Percentiles rank a stretch among this genome's conserved stretches.
Conservation (phyloP, 1,140 invertebrate genomes). For the Aphaenogaster rudis region DNA sequence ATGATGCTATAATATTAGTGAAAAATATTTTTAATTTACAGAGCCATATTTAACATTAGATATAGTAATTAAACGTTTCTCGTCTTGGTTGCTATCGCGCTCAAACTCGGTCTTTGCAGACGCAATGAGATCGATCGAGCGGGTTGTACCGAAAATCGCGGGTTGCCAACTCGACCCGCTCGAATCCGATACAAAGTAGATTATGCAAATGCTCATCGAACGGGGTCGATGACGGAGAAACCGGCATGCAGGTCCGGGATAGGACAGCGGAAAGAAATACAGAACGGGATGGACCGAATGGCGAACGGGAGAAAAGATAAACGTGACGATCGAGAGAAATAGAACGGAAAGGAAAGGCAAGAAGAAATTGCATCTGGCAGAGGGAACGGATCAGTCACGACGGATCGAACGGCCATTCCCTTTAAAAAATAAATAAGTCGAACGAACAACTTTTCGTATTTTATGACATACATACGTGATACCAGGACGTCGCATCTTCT, state of each 20-base stretch:
- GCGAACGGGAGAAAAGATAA: slow-evolving; percentile 31
- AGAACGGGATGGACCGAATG: neutral
- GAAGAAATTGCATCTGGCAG: slow-evolving; percentile 57
- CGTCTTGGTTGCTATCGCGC: neutral
- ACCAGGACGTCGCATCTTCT: neutral
- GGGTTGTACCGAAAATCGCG: slow-evolving; percentile 70
- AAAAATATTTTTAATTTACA: neutral
- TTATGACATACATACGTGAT: slow-evolving; percentile 27
- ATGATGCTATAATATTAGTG: neutral
- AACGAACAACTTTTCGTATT: slow-evolving; percentile 41
- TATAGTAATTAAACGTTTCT: neutral
- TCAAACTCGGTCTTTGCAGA: slow-evolving; percentile 16
- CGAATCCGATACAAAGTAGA: slow-evolving; percentile 75
- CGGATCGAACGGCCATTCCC: neutral
- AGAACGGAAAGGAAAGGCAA: slow-evolving; percentile 39
- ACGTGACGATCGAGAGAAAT: slow-evolving; percentile 23
- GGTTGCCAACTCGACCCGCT: slow-evolving; percentile 62
- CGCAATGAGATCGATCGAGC: slow-evolving; percentile 69
- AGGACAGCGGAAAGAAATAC: slow-evolving; percentile 39
- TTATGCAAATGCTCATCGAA: slow-evolving; percentile 75
- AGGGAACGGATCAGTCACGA: slow-evolving; percentile 31
- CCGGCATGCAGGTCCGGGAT: slow-evolving; percentile 19
- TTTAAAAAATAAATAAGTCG: slow-evolving; percentile 65
- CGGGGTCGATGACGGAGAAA: slow-evolving; percentile 53
- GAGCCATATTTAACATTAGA: neutral